phyloP scores from a whole-genome alignment of 2,797 vertebrate genomes.

The Hemitrygon akajei region DNA sequence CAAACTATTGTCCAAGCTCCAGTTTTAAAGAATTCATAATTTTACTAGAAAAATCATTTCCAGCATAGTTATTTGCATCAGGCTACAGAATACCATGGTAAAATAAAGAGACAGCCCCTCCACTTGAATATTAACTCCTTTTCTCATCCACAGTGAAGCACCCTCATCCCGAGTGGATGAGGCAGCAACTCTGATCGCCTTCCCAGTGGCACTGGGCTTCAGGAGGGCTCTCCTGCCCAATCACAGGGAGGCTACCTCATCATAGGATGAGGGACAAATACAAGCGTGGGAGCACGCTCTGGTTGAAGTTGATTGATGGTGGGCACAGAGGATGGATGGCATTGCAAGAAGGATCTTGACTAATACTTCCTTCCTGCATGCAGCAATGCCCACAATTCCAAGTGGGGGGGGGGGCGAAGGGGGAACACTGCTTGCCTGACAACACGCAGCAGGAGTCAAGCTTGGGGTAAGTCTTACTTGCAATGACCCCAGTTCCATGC shows the following conservation, averaged over 20 bases:
- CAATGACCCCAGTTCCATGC: neutral
- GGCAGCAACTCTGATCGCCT: neutral
- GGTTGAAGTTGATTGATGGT: no score
- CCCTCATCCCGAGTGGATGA: no score
- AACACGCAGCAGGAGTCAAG: neutral
- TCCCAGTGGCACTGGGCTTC: neutral
- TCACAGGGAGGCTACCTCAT: neutral
- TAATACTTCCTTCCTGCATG: neutral
- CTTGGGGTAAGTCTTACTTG: neutral
- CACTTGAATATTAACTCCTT: neutral
- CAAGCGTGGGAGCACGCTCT: neutral
- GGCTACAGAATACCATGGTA: neutral
- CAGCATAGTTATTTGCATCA: neutral
- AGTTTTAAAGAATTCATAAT: neutral
- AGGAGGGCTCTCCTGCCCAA: no score
- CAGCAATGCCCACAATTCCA: neutral
- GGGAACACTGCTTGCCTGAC: neutral
- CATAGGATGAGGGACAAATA: neutral
- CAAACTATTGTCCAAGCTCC: no score
- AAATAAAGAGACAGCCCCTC: neutral
- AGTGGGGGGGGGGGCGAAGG: neutral
- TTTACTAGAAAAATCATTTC: neutral
- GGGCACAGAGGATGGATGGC: neutral
- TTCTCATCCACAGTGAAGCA: neutral
- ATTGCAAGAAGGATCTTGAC: neutral